Percentiles rank a stretch among this genome's conserved stretches.
Conservation (phyloP, 2,113 vertebrate species). For the Sclerurus mexicanus region DNA sequence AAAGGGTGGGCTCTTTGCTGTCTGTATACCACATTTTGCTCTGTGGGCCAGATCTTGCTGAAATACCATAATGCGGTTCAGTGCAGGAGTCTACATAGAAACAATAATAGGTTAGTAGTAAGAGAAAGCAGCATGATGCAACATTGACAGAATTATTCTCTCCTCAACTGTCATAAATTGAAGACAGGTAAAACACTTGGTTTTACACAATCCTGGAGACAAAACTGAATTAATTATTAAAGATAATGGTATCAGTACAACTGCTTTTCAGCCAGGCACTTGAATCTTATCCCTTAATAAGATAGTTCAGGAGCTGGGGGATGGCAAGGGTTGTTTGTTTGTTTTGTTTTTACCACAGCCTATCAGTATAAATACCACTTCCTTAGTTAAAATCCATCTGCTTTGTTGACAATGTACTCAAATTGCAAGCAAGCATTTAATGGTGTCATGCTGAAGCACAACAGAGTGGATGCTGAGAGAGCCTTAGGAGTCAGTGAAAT, state of each 20-base stretch:
- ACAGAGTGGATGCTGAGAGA: conserved; percentile 40
- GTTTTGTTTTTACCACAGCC: conserved; percentile 12
- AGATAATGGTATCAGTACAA: neutral
- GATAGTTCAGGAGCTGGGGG: neutral
- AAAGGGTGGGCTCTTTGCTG: neutral
- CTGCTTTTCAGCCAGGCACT: neutral
- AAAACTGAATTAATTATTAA: conserved; percentile 18
- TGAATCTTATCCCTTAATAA: conserved; percentile 34
- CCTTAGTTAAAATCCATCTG: conserved; percentile 45
- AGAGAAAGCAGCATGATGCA: neutral
- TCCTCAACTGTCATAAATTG: neutral
- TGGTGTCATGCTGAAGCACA: conserved; percentile 48
- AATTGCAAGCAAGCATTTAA: conserved; percentile 65
- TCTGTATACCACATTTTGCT: neutral
- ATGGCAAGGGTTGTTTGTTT: neutral
- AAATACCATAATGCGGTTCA: neutral
- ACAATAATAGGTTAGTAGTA: neutral
- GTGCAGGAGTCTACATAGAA: fast-evolving
- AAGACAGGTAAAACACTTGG: neutral
- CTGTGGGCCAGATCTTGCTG: neutral
- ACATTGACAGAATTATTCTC: neutral
- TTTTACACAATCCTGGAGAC: neutral
- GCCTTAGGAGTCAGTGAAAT: conserved; percentile 65
- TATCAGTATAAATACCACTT: conserved; percentile 53
- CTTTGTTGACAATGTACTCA: conserved; percentile 54